Evolutionary conservation across 2,888 invertebrate species (phyloP), one percentile per base, ranked within the genome.

Genomic region (Tetragonisca angustula): DNA sequence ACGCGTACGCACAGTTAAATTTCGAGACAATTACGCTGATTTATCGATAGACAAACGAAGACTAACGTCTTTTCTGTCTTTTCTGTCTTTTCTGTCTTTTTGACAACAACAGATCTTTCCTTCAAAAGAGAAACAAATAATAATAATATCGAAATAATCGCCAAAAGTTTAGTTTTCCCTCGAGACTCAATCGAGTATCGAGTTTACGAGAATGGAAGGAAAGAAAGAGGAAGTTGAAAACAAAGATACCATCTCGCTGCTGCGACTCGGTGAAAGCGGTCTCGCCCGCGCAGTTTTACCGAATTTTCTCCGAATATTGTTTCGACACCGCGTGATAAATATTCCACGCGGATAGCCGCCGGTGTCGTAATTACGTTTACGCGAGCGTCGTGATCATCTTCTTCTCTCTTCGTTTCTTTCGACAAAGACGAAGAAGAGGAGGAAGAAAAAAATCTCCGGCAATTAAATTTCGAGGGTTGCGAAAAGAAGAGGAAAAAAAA

Each of bases 361-460:
- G 75, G 77, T 75, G 76, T 67, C 68, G 73, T 85, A 87, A 87
- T 88, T 82, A 88, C 88, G 77, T 64, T 74, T 73, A 3, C 61
- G 50, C 54, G 36, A 50, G 61, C 19, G n/a, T 19, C 32, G 32
- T 56, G 69, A 49, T 71, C 65, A 6, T 36, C 27, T 50, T 62
- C 56, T 69, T 54, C 62, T 27, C 27, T 54, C 54, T 4, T 4
- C 21, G 3, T 49, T 27, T 71, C 19, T 19, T 54, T 49, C 2
- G n/a, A 56, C 56, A 2, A 36, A 5, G 6, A 36, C 27, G 6
- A 6, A 5, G 6, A 36, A 36, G 6, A 36, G 6, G 52, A 19
- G 19, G 52, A 36, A 36, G 36, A 36, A 36, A 36, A 36, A 36
- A 36, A 36, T 36, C n/a, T 50, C 32, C 56, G 24, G 62, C 43